Evolutionary conservation across 2,797 vertebrate genomes (phyloP).

Genomic region (Toxotes lorentzi): DNA sequence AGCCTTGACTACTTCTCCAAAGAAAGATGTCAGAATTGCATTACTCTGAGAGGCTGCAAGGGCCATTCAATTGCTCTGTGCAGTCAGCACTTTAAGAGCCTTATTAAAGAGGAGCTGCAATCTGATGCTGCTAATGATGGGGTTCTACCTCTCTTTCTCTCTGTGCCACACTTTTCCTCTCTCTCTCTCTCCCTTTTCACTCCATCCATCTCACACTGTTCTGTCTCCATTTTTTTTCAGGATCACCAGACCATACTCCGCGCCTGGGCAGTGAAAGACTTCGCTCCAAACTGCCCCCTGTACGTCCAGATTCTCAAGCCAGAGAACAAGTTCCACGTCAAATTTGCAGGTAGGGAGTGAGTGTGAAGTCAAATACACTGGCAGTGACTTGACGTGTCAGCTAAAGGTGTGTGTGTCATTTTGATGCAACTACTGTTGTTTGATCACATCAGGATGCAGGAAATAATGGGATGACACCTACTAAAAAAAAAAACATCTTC

Average conservation of each 20-base stretch:
- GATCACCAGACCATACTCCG: slow-evolving; percentile 91
- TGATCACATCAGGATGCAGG: slow-evolving; percentile 20
- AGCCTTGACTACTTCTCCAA: slow-evolving; percentile 6
- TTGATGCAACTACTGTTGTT: slow-evolving; percentile 13
- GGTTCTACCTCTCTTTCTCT: slow-evolving; percentile 34
- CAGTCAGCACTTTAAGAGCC: slow-evolving; percentile 51
- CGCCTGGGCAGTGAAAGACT: slow-evolving; percentile 91
- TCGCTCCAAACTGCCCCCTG: slow-evolving; percentile 89
- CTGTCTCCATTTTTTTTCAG: slow-evolving; percentile 67
- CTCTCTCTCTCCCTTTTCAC: slow-evolving; percentile 8
- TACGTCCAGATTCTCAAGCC: slow-evolving; percentile 91
- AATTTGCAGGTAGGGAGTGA: slow-evolving; percentile 88
- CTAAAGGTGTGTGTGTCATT: slow-evolving; percentile 19
- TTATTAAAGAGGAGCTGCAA: slow-evolving; percentile 54
- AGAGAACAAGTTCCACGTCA: slow-evolving; percentile 91
- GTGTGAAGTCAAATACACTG: slow-evolving; percentile 37
- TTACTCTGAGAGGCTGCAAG: slow-evolving; percentile 32
- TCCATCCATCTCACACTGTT: slow-evolving; percentile 40
- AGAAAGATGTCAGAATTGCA: slow-evolving; percentile 24
- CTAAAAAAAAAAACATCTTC: background rate
- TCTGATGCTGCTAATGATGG: slow-evolving; percentile 56
- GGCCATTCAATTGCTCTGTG: slow-evolving; percentile 30
- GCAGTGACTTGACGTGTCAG: slow-evolving; percentile 18
- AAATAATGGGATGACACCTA: slow-evolving; percentile 27
- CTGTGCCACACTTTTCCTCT: background rate